These are phyloP conservation scores for Eupithecia exiguata DNA, from an alignment of 2,888 invertebrate genomes.

Conservation along the genomic window DNA sequence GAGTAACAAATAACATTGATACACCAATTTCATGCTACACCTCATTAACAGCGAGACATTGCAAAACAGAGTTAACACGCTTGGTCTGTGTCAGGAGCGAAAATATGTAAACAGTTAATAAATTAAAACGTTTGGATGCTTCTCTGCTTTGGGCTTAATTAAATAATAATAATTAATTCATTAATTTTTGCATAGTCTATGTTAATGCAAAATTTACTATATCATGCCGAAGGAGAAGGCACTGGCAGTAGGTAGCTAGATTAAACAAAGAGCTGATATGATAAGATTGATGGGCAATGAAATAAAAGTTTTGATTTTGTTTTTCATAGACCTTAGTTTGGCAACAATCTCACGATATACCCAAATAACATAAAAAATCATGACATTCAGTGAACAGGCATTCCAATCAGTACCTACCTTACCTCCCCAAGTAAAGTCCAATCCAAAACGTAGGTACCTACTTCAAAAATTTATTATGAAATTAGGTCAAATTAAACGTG, in stretches of 20 bases:
- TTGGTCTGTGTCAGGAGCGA: constrained; percentile 36
- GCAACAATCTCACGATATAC: no score
- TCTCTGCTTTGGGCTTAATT: no score
- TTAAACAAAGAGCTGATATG: background rate
- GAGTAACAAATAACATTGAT: constrained; percentile 43
- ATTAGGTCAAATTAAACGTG: constrained; percentile 2
- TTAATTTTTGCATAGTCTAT: no score
- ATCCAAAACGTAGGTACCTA: background rate
- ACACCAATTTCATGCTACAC: constrained; percentile 58
- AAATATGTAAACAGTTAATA: background rate
- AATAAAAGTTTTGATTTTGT: no score
- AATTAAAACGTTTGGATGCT: no score
- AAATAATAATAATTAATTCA: no score
- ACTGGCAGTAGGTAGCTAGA: background rate
- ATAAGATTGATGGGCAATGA: no score
- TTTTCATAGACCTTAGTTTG: no score
- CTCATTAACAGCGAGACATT: constrained; percentile 63
- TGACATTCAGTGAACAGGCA: background rate
- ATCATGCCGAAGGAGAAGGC: background rate
- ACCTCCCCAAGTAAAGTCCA: background rate
- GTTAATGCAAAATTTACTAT: background rate
- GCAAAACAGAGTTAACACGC: constrained; percentile 52
- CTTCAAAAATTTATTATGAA: background rate
- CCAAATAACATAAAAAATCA: no score
- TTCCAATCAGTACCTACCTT: background rate